These are phyloP conservation scores for Dynastes grantii DNA, from an alignment of 2,888 invertebrate species.

Conservation along the genomic window DNA sequence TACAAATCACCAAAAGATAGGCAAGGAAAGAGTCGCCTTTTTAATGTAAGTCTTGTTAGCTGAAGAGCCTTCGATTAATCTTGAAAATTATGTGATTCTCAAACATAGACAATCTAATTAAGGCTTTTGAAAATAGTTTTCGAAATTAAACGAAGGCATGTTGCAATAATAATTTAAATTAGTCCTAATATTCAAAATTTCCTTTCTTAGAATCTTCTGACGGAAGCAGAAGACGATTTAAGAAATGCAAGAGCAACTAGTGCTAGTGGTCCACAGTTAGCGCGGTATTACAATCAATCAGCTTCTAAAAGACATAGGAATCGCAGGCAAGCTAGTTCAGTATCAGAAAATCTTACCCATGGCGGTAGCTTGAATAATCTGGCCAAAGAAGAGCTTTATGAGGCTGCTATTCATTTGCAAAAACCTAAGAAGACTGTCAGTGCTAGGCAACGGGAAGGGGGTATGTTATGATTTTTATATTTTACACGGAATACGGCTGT, in stretches of 20 bases:
- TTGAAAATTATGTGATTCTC: background rate
- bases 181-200: background rate
- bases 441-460: slow-evolving; percentile 77
- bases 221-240: slow-evolving; percentile 85
- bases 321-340: slow-evolving; percentile 69
- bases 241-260: slow-evolving; percentile 74
- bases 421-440: slow-evolving; percentile 66
- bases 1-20: slow-evolving; percentile 90
- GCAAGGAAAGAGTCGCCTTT: slow-evolving; percentile 87
- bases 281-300: slow-evolving; percentile 70
- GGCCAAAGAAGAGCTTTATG: slow-evolving; percentile 71
- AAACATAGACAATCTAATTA: background rate
- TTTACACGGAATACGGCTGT: no score
- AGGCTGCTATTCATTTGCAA: slow-evolving; percentile 56
- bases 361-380: slow-evolving; percentile 76
- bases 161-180: background rate
- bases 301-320: slow-evolving; percentile 66
- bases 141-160: no score
- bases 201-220: slow-evolving; percentile 79
- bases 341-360: slow-evolving; percentile 73
- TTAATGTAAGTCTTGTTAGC: slow-evolving; percentile 78
- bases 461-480: slow-evolving; percentile 63
- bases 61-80: background rate
- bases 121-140: no score
- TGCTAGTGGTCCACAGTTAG: slow-evolving; percentile 69